Base-by-base conservation (phyloP, 2,797 vertebrate species). In the Pelochelys cantorii region DNA sequence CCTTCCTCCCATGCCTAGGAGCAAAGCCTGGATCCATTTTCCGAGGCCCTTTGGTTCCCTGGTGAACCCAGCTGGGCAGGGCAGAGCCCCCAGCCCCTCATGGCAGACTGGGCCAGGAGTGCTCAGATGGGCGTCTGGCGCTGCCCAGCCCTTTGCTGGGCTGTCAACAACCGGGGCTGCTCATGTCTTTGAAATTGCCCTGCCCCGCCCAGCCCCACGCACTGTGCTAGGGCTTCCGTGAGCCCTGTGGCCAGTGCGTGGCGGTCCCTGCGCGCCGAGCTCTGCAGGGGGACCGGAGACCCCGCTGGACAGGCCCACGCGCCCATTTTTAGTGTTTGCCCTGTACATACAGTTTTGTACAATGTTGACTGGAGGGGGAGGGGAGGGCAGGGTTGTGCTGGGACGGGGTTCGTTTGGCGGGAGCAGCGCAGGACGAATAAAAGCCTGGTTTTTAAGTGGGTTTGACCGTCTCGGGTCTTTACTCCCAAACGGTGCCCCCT, bases 261-360 rank as follows among this genome's bases (percentile, higher is more conserved):
- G 37, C 68, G 90, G 37, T 27, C 55, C 5, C 52, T 37, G 48
- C 18, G 3, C 65, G 5, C 8, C 11, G 34, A 37, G 80, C 82
- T 48, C 37, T 59, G n/a, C 11, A 22, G 1, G 2, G 31, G 54
- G 87, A 11, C 89, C 80, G 5, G 1, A 89, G 7, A 1, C 85
- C 86, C 83, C 60, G 80, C 86, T 31, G 22, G 74, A 83, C 4
- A 60, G 88, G 71, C 29, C 96, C 65, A 83, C 94, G 88, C 80
- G 86, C 14, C 0, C 56, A 2, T 96, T 98, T 97, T 95, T 97
- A 96, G 89, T 89, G 91, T 90, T 97, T 98, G 96, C 96, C 86
- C 95, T 98, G 98, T 98, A 98, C 98, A 98, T 98, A 98, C 17
- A 97, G 97, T 98, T 98, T 98, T 98, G 97, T 98, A 98, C 93